Evolutionary conservation across 2,113 vertebrate genomes (phyloP).

Genomic region (Nycticebus coucang): DNA sequence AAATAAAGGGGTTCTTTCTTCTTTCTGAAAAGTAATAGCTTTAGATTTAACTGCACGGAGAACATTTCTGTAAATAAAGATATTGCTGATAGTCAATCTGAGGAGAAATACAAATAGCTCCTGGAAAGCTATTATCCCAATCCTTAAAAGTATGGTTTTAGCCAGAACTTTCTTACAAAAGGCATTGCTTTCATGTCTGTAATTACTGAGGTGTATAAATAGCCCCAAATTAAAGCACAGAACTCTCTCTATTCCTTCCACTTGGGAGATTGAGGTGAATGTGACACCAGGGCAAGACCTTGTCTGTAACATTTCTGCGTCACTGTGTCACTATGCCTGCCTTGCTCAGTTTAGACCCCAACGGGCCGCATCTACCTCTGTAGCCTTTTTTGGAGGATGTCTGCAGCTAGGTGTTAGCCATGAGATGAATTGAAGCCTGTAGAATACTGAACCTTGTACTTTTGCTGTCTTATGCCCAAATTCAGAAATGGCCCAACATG

Average conservation of each 20-base stretch:
- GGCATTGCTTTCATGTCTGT: constrained; percentile 36
- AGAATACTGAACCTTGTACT: background rate
- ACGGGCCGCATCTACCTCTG: constrained; percentile 29
- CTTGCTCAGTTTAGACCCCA: constrained; percentile 58
- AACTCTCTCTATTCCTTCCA: constrained; percentile 46
- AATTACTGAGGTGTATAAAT: constrained; percentile 74
- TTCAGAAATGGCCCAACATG: background rate
- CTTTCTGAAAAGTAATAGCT: constrained; percentile 41
- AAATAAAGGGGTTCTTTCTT: constrained; percentile 28
- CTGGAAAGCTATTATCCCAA: constrained; percentile 65
- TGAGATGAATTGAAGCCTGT: background rate
- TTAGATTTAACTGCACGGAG: constrained; percentile 57
- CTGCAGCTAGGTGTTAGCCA: constrained; percentile 44
- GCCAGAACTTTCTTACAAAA: constrained; percentile 68
- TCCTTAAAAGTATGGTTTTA: constrained; percentile 70
- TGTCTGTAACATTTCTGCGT: background rate
- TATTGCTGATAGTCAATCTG: constrained; percentile 56
- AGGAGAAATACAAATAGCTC: constrained; percentile 69
- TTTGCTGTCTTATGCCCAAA: background rate
- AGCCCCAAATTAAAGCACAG: constrained; percentile 61
- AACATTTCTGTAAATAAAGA: constrained; percentile 71
- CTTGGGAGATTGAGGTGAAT: constrained; percentile 67
- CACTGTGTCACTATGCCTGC: constrained; percentile 29
- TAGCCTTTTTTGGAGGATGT: constrained; percentile 39
- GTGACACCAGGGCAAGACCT: constrained; percentile 46